A percentile compares a stretch with the other conserved stretches of the same genome.
Evolutionary conservation across 2,113 vertebrate species (phyloP).

Genomic region (Leptobrachium leishanense): DNA sequence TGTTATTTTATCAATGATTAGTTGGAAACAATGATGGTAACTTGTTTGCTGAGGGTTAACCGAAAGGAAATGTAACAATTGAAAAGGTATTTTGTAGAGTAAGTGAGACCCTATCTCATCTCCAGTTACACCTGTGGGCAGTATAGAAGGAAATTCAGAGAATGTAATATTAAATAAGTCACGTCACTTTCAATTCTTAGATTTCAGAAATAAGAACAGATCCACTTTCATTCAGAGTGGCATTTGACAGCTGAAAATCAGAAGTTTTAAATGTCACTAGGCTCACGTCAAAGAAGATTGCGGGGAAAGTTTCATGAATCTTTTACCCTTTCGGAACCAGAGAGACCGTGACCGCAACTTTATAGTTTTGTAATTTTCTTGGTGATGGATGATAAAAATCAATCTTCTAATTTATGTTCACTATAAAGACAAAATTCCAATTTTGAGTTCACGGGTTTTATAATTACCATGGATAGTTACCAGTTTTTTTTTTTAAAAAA

Average conservation of each 20-base stretch:
- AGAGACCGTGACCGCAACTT: not conserved
- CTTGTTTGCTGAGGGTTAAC: too few relatives aligned
- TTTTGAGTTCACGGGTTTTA: not conserved
- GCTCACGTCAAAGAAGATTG: slow-evolving; percentile 43
- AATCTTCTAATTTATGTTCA: not conserved
- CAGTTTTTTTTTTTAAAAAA: not conserved
- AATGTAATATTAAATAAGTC: slow-evolving; percentile 42
- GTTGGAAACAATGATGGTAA: too few relatives aligned
- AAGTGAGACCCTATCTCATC: not conserved
- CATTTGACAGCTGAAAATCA: slow-evolving; percentile 48
- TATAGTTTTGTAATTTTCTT: not conserved
- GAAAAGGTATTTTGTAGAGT: too few relatives aligned
- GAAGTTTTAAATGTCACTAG: slow-evolving; percentile 50
- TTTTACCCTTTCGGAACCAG: slow-evolving; percentile 39
- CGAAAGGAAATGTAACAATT: too few relatives aligned
- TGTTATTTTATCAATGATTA: too few relatives aligned
- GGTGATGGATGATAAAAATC: not conserved
- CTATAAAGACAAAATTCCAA: not conserved
- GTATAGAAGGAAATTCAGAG: slow-evolving; percentile 21
- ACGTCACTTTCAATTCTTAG: slow-evolving; percentile 43
- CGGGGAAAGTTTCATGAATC: slow-evolving; percentile 33
- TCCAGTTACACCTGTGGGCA: slow-evolving; percentile 40
- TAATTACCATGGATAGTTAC: not conserved
- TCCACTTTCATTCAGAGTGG: slow-evolving; percentile 46
- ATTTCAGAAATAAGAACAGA: slow-evolving; percentile 28